Evolutionary conservation across 2,797 vertebrate species (phyloP), one percentile per base, ranked within the genome.

Genomic region (Coregonus sp.): DNA sequence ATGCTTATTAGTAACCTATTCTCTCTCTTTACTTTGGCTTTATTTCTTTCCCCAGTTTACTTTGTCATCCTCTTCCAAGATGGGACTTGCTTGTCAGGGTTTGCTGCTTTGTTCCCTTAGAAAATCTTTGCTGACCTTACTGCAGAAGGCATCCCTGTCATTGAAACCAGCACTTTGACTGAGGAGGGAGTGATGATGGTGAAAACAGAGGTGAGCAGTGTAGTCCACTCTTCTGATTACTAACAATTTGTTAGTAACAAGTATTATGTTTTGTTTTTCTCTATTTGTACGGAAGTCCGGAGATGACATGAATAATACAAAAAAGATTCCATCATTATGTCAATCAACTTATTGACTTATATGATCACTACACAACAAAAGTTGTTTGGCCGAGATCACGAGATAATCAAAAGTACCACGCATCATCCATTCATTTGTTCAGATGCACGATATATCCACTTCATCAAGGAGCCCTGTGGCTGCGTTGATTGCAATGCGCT

Each of bases 141-240:
- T 33, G 85, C 90, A 0, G 96, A 98, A 74, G 97, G 95, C 1
- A 91, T 98, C 87, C 83, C 94, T 0, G 96, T 99, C 37, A 95
- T 98, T 1, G 97, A 99, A 90, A 97, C 97, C 54, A 99, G 98
- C 89, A 97, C 98, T 0, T 91, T 99, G 70, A 98, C 97, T 0
- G 98, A 99, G 78, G 98, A 99, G 87, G 98, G 98, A 0, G 97
- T 99, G 63, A 98, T 97, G 73, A 89, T 95, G 76, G 98, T 99
- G 54, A 99, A 99, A 91, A 96, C 94, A 0, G 96, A 99, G 96
- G 98, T 99, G 54, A 70, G 29, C 54, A 37, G 25, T 54, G 33
- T n/a, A 25, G 69, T 47, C 11, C 14, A 56, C 31, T 2, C 51
- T 6, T 54, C 15, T 18, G 52, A 20, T 3, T 20, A 3, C 31